Percentiles rank a stretch among this genome's conserved stretches.
Evolutionary conservation across 2,113 vertebrate genomes (phyloP).

Genomic region (Phaethon lepturus): DNA sequence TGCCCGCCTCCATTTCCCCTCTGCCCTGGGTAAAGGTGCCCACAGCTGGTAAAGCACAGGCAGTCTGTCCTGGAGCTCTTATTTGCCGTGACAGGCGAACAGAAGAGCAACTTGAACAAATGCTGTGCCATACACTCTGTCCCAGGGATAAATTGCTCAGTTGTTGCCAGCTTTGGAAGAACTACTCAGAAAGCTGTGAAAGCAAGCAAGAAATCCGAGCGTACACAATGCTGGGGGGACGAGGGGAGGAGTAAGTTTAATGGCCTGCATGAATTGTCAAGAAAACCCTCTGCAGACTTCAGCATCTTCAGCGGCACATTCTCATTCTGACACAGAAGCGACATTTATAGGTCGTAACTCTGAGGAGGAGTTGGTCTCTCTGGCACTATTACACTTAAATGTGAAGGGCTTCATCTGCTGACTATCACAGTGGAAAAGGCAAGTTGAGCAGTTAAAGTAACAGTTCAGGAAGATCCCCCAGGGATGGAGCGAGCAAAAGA

Average conservation of each 20-base stretch:
- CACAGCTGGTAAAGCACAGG: not conserved
- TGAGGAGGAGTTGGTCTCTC: conserved; percentile 76
- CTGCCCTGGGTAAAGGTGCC: not conserved
- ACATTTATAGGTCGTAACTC: conserved; percentile 78
- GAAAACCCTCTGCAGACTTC: conserved; percentile 83
- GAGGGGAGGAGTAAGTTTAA: conserved; percentile 85
- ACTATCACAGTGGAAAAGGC: conserved; percentile 77
- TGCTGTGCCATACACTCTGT: not conserved
- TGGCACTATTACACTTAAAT: conserved; percentile 77
- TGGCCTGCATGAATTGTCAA: conserved; percentile 81
- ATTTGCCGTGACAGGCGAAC: not conserved
- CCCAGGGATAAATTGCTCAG: conserved; percentile 6
- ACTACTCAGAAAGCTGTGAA: conserved; percentile 34
- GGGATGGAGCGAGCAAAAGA: conserved; percentile 69
- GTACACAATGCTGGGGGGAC: not conserved
- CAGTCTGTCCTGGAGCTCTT: not conserved
- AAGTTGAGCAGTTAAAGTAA: conserved; percentile 77
- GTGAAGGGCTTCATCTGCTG: conserved; percentile 79
- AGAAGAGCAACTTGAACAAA: not conserved
- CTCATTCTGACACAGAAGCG: conserved; percentile 69
- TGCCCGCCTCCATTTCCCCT: not conserved
- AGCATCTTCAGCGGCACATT: conserved; percentile 66
- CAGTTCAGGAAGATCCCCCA: conserved; percentile 65
- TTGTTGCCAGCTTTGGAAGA: not conserved
- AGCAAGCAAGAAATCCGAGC: conserved; percentile 62